Percentiles rank a stretch among this genome's conserved stretches.
phyloP scores from a whole-genome alignment of 2,797 vertebrate species.

The Pantherophis vulpinus region DNA sequence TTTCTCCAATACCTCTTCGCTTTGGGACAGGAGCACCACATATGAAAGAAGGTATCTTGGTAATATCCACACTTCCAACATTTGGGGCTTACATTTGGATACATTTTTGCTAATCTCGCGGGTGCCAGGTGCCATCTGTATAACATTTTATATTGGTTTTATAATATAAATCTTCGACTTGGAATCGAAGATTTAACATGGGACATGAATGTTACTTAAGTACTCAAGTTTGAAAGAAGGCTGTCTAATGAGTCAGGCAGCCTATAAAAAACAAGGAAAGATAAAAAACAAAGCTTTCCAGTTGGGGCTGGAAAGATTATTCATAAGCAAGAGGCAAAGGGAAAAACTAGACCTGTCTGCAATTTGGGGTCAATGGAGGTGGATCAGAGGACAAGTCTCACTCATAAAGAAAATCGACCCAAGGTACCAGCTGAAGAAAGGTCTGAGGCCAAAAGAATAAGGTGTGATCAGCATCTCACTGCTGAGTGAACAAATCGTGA shows the following conservation, averaged over 20 bases:
- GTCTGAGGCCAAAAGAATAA: neutral
- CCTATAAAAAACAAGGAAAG: neutral
- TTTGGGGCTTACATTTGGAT: no score
- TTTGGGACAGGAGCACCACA: no score
- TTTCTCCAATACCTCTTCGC: no score
- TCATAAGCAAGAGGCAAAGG: neutral
- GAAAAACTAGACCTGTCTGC: neutral
- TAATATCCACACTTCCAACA: no score
- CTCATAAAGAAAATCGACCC: neutral
- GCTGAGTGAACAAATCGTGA: neutral
- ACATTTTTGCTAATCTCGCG: no score
- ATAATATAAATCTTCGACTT: no score
- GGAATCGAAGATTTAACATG: neutral
- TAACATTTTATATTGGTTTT: no score
- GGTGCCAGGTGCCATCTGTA: no score
- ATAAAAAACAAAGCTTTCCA: neutral
- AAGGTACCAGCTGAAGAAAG: neutral
- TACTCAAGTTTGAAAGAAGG: neutral
- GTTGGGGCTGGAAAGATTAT: neutral
- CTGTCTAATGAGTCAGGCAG: neutral
- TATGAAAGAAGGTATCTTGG: no score
- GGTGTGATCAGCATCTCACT: neutral
- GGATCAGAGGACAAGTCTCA: neutral
- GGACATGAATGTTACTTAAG: neutral
- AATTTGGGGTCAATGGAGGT: neutral